Conservation (phyloP, 2,888 invertebrate species). For the Oscheius sp. region DNA sequence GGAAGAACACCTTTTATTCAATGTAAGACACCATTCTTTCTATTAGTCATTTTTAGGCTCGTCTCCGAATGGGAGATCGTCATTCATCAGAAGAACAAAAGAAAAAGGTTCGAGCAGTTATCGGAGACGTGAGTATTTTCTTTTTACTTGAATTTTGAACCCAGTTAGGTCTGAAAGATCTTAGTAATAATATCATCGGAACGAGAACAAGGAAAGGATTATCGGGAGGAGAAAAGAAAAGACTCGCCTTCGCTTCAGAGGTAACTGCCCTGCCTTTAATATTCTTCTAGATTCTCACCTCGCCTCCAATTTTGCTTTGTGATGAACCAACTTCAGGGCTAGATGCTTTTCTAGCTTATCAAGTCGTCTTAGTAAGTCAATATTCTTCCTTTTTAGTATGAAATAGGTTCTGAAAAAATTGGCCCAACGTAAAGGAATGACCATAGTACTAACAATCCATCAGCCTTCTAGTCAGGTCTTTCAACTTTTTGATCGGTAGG, state of each 20-base stretch:
- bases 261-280: constrained; percentile 73
- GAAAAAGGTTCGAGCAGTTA: constrained; percentile 78
- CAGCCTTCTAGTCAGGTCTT: constrained; percentile 91
- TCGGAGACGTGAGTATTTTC: constrained; percentile 54
- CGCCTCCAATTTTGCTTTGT: constrained; percentile 74
- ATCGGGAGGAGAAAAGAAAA: constrained; percentile 91
- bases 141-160: too few relatives aligned
- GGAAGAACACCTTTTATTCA: constrained; percentile 85
- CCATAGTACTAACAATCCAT: constrained; percentile 90
- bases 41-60: constrained; percentile 73
- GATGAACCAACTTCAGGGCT: constrained; percentile 75
- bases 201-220: constrained; percentile 82
- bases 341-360: constrained; percentile 71
- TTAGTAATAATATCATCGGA: constrained; percentile 83
- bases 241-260: constrained; percentile 91
- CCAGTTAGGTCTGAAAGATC: constrained; percentile 74
- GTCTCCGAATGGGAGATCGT: constrained; percentile 82
- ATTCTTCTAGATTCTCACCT: constrained; percentile 72
- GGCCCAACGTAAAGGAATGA: constrained; percentile 79
- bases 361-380: constrained; percentile 46
- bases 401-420: constrained; percentile 71
- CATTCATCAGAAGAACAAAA: constrained; percentile 77
- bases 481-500: constrained; percentile 86
- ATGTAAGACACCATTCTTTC: too few relatives aligned
- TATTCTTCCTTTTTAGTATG: not conserved